These are phyloP conservation scores for Poliocrania exsul DNA, from an alignment of 2,797 vertebrate species.

Conservation along the genomic window DNA sequence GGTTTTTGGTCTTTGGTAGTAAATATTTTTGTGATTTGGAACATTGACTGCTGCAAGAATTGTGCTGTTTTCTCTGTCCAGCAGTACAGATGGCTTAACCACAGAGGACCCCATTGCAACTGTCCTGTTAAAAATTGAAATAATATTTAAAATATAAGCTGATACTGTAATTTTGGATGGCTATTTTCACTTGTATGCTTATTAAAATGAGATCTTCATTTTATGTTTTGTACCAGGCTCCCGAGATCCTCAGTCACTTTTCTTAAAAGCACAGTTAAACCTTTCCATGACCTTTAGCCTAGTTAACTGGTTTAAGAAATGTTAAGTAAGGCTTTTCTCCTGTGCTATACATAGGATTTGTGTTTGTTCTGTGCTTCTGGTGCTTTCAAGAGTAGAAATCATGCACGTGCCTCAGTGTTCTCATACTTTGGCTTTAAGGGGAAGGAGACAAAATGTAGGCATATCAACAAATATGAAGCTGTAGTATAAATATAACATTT, in stretches of 20 bases:
- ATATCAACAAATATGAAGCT: neutral
- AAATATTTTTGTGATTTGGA: conserved; percentile 41
- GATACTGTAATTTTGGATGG: conserved; percentile 28
- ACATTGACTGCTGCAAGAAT: conserved; percentile 24
- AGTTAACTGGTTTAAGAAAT: neutral
- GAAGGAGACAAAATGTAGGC: neutral
- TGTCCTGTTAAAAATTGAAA: conserved; percentile 23
- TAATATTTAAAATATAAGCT: conserved; percentile 46
- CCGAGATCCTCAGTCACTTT: neutral
- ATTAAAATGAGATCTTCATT: conserved; percentile 6
- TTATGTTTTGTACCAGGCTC: neutral
- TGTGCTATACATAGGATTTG: neutral
- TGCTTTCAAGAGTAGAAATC: neutral
- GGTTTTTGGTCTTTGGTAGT: conserved; percentile 23
- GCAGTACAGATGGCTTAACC: conserved; percentile 30
- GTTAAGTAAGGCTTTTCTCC: neutral
- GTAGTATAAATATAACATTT: neutral
- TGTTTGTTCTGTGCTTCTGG: neutral
- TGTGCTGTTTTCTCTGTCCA: neutral
- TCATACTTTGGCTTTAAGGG: neutral
- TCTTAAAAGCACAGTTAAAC: conserved; percentile 5
- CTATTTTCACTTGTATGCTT: conserved; percentile 28
- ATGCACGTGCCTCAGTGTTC: neutral
- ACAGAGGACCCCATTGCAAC: neutral
- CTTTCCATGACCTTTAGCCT: conserved; percentile 24